Evolutionary conservation across 1,140 invertebrate genomes (phyloP).

Genomic region (Heliconius melpomene): DNA sequence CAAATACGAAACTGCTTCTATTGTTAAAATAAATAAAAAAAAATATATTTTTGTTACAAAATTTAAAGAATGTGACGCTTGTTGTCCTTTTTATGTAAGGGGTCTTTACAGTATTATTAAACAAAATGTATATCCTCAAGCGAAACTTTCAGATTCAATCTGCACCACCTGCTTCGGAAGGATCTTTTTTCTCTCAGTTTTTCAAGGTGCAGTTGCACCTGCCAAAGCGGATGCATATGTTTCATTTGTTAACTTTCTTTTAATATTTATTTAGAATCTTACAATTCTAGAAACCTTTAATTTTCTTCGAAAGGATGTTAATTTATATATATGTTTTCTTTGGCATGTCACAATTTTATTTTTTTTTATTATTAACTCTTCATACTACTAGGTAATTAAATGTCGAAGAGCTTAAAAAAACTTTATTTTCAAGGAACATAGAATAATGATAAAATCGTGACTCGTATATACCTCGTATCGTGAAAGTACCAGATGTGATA

Average conservation of each 20-base stretch:
- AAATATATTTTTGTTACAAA: not conserved
- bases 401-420: slow-evolving; percentile 17
- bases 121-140: not conserved
- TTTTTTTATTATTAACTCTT: too few species aligned
- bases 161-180: slow-evolving; percentile 35
- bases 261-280: slow-evolving; percentile 10
- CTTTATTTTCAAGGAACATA: slow-evolving; percentile 34
- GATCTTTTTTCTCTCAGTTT: slow-evolving; percentile 34
- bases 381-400: too few species aligned
- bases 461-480: slow-evolving; percentile 31
- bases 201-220: slow-evolving; percentile 43
- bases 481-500: slow-evolving; percentile 40
- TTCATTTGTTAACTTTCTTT: slow-evolving; percentile 20
- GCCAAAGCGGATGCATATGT: slow-evolving; percentile 39
- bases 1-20: too few species aligned
- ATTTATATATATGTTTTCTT: not conserved
- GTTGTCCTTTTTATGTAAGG: not conserved
- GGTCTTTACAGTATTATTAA: not conserved
- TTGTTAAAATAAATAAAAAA: too few species aligned
- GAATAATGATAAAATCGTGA: slow-evolving; percentile 40
- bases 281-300: not conserved
- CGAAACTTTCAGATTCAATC: not conserved
- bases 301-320: not conserved
- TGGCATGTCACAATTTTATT: slow-evolving; percentile 26
- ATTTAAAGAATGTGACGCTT: not conserved